phyloP scores from a whole-genome alignment of 2,888 invertebrate species.

The Vanessa cardui region DNA sequence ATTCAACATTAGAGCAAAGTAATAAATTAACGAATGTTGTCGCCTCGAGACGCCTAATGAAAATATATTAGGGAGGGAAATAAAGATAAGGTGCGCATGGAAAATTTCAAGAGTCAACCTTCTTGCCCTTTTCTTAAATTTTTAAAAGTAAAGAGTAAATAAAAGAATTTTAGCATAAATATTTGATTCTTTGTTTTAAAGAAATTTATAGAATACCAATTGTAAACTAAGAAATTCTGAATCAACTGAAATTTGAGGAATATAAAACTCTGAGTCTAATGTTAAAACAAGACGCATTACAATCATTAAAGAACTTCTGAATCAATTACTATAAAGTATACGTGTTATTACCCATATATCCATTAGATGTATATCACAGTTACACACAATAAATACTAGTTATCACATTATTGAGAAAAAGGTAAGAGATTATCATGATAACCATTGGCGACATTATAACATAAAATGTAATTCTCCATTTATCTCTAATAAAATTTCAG shows the following conservation, averaged over 20 bases:
- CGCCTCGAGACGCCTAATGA: constrained; percentile 53
- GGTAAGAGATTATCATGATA: neutral
- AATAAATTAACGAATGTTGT: constrained; percentile 60
- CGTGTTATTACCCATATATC: no score
- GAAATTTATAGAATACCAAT: no score
- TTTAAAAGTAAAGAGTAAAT: constrained; percentile 21
- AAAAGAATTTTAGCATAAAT: neutral
- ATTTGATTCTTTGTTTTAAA: neutral
- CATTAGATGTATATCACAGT: no score
- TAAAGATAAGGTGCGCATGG: constrained; percentile 34
- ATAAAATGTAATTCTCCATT: no score
- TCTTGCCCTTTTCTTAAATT: constrained; percentile 16
- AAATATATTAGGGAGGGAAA: constrained; percentile 51
- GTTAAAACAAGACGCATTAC: no score
- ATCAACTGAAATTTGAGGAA: no score
- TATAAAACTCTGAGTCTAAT: no score
- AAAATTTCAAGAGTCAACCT: constrained; percentile 30
- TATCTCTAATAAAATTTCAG: no score
- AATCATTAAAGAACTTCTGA: no score
- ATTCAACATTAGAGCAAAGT: constrained; percentile 60
- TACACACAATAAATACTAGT: neutral
- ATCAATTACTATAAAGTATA: no score
- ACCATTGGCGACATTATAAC: neutral
- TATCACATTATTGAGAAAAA: neutral
- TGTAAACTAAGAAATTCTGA: no score